Base-by-base conservation (phyloP, 2,797 vertebrate genomes). In the Uromys caudimaculatus region DNA sequence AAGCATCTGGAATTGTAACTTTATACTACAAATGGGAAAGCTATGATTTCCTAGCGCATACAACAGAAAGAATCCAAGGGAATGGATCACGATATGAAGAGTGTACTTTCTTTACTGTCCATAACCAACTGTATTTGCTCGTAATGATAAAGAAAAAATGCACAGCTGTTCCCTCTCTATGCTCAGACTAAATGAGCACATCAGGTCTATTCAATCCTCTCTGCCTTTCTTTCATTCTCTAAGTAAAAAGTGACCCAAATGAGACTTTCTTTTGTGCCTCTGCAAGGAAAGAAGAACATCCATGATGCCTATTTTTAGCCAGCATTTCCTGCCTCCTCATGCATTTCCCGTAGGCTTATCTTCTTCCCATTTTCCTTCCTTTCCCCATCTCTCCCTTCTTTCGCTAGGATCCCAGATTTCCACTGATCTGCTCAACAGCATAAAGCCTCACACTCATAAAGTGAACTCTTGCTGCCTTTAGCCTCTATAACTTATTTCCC, bases 151-250 rank as follows among this genome's bases (percentile, higher is more conserved):
- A 14, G 27, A 69, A 75, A 60, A 93, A 92, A 52, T 54, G 6
- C 41, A 83, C 24, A 95, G 38, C 44, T 93, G 16, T 91, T 96
- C 87, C 52, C 77, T 94, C 35, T 83, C 71, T 89, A 41, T 69
- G 35, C 23, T 94, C 82, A 89, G 32, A 79, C 75, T 84, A 38
- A 90, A 89, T 54, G 89, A 62, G 41, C 29, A 3, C 41, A 60
- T 62, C 14, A 73, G 50, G 91, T 84, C 27, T 21, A 56, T 82
- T 85, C 16, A 69, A 64, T 79, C 6, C 6, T 82, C 35, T 58
- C 11, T 92, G 24, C 2, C 4, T 41, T 23, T 38, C 24, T 79
- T 85, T 96, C 87, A 76, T 69, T 73, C 87, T 73, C 3, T 35
- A 60, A 95, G 32, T 60, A 81, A 76, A 93, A 82, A 92, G 32